phyloP scores from a whole-genome alignment of 2,113 vertebrate species.

The Notechis scutatus region DNA sequence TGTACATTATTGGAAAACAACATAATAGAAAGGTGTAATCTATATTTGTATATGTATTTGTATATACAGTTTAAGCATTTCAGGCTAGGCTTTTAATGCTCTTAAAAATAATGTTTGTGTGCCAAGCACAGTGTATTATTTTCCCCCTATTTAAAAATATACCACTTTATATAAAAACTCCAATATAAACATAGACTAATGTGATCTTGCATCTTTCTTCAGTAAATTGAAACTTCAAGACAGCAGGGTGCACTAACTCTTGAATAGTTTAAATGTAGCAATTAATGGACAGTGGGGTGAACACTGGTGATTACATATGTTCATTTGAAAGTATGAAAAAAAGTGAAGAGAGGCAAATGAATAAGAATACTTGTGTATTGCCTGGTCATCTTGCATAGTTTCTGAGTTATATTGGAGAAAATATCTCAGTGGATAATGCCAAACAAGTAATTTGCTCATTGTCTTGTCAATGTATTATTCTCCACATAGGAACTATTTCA shows the following conservation, averaged over 20 bases:
- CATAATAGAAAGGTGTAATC: slow-evolving; percentile 54
- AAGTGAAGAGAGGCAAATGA: background rate
- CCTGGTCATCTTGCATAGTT: background rate
- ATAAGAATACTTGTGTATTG: background rate
- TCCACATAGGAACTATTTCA: background rate
- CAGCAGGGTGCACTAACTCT: background rate
- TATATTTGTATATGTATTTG: slow-evolving; percentile 65
- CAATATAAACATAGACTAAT: slow-evolving; percentile 43
- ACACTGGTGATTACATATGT: background rate
- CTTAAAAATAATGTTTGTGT: slow-evolving; percentile 74
- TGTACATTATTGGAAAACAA: slow-evolving; percentile 64
- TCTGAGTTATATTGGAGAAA: background rate
- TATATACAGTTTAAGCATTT: slow-evolving; percentile 75
- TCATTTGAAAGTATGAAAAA: background rate
- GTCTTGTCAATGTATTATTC: background rate
- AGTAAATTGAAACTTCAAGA: background rate
- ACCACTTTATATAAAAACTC: slow-evolving; percentile 44
- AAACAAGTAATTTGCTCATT: background rate
- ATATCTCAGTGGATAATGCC: background rate
- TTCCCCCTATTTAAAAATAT: slow-evolving; percentile 46
- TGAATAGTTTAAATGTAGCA: background rate
- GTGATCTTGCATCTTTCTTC: slow-evolving; percentile 37
- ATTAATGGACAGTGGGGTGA: background rate
- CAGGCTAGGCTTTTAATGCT: slow-evolving; percentile 72
- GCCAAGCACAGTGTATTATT: slow-evolving; percentile 73